phyloP scores from a whole-genome alignment of 2,797 vertebrate species.

The Sandelia bainsii region DNA sequence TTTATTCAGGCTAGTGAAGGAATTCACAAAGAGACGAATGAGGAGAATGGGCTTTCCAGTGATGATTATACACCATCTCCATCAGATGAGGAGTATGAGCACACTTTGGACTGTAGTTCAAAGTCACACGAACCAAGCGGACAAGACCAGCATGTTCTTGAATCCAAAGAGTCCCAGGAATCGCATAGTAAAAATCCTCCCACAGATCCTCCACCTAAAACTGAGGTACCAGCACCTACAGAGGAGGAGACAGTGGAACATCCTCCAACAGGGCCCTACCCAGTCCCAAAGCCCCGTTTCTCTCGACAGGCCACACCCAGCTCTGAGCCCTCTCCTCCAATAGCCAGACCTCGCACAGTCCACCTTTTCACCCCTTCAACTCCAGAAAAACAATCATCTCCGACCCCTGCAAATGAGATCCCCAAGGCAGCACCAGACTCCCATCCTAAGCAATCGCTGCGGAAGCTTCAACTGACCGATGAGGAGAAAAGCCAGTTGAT shows the following conservation, averaged over 20 bases:
- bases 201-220: slow-evolving; percentile 12
- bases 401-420: slow-evolving; percentile 11
- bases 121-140: slow-evolving; percentile 17
- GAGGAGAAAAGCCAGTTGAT: slow-evolving; percentile 85
- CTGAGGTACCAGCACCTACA: neutral
- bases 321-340: slow-evolving; percentile 57
- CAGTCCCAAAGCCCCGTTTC: slow-evolving; percentile 76
- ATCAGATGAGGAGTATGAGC: slow-evolving; percentile 69
- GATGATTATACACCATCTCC: slow-evolving; percentile 65
- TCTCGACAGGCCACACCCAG: slow-evolving; percentile 50
- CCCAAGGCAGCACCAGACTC: slow-evolving; percentile 42
- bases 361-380: slow-evolving; percentile 32
- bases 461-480: slow-evolving; percentile 82
- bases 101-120: slow-evolving; percentile 58
- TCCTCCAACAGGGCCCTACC: neutral
- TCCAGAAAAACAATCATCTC: slow-evolving; percentile 1
- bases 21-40: slow-evolving; percentile 6
- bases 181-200: neutral
- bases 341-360: slow-evolving; percentile 79
- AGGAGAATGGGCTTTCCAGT: slow-evolving; percentile 57
- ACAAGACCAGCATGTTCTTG: slow-evolving; percentile 10
- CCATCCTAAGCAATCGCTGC: slow-evolving; percentile 74
- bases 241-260: slow-evolving; percentile 37
- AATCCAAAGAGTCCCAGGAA: slow-evolving; percentile 32
- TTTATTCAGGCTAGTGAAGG: slow-evolving; percentile 39